Conservation (phyloP, 2,888 invertebrate genomes). For the Parnassius glacialis region DNA sequence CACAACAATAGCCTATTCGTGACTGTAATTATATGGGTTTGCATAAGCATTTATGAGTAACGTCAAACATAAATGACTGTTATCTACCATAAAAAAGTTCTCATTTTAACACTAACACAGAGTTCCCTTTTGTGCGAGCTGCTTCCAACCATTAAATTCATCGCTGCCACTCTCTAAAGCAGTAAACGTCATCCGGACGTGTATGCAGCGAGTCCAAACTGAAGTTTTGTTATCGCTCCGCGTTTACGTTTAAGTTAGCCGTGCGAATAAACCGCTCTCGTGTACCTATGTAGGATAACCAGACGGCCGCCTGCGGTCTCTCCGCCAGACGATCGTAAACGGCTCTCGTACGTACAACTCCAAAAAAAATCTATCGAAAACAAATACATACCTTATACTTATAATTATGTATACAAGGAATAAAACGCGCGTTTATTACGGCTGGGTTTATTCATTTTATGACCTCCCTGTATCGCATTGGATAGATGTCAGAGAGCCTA, state of each 20-base stretch:
- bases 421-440: conserved; percentile 70
- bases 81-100: conserved; percentile 48
- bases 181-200: conserved; percentile 40
- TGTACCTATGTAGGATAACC: conserved; percentile 18
- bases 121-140: conserved; percentile 37
- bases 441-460: conserved; percentile 68
- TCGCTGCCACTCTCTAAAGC: conserved; percentile 39
- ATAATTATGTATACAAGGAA: conserved; percentile 66
- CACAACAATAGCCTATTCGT: conserved; percentile 53
- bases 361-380: conserved; percentile 53
- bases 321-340: conserved; percentile 51
- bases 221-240: conserved; percentile 28
- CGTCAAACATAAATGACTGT: conserved; percentile 44
- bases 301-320: conserved; percentile 28
- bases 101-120: conserved; percentile 47
- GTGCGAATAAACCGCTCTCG: conserved; percentile 21
- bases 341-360: conserved; percentile 29
- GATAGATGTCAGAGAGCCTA: conserved; percentile 75
- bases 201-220: conserved; percentile 29
- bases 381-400: conserved; percentile 52
- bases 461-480: conserved; percentile 62
- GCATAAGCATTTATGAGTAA: conserved; percentile 44
- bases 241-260: conserved; percentile 33
- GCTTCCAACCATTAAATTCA: conserved; percentile 43
- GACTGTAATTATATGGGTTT: conserved; percentile 47